Conservation (phyloP, 2,888 invertebrate genomes). For the Eupithecia exiguata region DNA sequence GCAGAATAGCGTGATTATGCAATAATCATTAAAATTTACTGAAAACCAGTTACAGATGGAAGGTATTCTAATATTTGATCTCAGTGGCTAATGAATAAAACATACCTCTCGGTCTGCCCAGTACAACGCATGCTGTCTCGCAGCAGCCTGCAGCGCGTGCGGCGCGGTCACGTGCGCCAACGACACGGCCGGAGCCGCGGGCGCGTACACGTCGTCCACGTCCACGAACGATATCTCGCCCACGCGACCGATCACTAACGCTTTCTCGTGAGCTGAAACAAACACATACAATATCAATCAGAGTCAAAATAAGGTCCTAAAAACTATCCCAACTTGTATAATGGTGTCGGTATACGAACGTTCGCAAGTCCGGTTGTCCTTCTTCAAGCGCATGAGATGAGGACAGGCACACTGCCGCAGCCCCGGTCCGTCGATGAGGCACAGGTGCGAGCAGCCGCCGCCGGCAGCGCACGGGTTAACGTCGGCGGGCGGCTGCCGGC, state of each 20-base stretch:
- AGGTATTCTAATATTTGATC: background rate
- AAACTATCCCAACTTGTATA: background rate
- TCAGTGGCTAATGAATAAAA: background rate
- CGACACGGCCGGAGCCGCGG: conserved; percentile 92
- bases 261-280: conserved; percentile 88
- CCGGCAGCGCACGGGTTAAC: conserved; percentile 88
- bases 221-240: conserved; percentile 94
- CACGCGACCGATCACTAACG: conserved; percentile 89
- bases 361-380: conserved; percentile 79
- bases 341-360: conserved; percentile 39
- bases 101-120: conserved; percentile 88
- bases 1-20: background rate
- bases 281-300: background rate
- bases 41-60: background rate
- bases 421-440: conserved; percentile 87
- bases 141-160: conserved; percentile 87
- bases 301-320: background rate
- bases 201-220: conserved; percentile 88
- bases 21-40: background rate
- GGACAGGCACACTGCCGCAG: conserved; percentile 87
- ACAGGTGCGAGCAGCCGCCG: conserved; percentile 92
- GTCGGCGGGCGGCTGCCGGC: conserved; percentile 67
- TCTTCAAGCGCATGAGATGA: conserved; percentile 92
- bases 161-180: conserved; percentile 88
- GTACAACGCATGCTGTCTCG: conserved; percentile 86